Conservation (phyloP, 2,797 vertebrate species). For the Falco concolor region DNA sequence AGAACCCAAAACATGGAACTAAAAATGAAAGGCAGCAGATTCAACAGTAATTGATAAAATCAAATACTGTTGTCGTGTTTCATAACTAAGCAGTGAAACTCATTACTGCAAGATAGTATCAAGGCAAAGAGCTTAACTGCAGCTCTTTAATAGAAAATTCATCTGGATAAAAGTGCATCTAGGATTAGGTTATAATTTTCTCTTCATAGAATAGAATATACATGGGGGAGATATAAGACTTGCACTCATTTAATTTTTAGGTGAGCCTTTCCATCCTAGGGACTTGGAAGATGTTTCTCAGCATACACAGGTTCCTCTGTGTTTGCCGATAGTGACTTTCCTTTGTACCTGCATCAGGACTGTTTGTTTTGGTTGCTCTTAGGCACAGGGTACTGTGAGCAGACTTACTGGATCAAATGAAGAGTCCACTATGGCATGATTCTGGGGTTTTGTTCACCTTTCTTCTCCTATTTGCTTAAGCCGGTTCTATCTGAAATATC, state of each 20-base stretch:
- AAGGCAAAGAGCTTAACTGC: neutral
- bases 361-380: neutral
- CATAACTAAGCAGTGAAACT: neutral
- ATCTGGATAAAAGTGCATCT: constrained; percentile 11
- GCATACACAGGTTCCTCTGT: neutral
- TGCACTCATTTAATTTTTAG: neutral
- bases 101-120: neutral
- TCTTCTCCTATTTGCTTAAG: neutral
- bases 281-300: neutral
- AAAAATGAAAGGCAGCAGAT: neutral
- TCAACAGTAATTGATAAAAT: neutral
- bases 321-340: neutral
- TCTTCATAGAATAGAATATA: neutral
- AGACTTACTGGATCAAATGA: neutral
- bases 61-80: constrained; percentile 9
- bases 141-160: constrained; percentile 1
- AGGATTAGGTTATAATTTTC: constrained; percentile 27
- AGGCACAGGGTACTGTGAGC: neutral
- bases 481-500: neutral
- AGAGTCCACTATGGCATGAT: neutral
- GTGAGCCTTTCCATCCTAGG: neutral
- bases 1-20: neutral
- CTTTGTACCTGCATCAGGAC: neutral
- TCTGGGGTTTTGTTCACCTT: neutral
- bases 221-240: neutral